Evolutionary conservation across 2,113 vertebrate species (phyloP), one percentile per base, ranked within the genome.

Genomic region (Pavo muticus): DNA sequence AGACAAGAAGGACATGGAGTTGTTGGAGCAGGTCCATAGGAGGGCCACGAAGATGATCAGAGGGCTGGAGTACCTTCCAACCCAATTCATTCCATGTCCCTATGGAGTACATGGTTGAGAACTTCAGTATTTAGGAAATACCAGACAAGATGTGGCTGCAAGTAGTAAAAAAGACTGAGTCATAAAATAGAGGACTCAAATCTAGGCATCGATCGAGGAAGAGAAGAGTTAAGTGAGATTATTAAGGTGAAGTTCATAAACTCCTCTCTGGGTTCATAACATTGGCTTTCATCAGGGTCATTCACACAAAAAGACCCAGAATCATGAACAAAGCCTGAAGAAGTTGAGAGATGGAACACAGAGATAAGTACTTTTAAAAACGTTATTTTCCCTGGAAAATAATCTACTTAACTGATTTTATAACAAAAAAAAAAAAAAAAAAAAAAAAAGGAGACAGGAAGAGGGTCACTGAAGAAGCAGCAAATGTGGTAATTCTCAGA

Each of bases 401-500:
- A 81, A 86, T 88, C 82, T 85, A 29, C 65, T 91, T 84, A 68
- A 64, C 47, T 91, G 39, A 57, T 83, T 42, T 86, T 88, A 47
- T 84, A 10, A 90, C 88, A 83, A 40, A 29, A 88, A 83, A 25
- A 29, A 85, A 83, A 20, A 27, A 85, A 83, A 24, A 25, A 29
- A 86, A 84, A 23, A 30, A 81, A 80, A 19, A 29, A 81, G 71
- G 72, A 80, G 82, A 80, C 50, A 84, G 79, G 45, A 91, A 83
- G 39, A 87, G 4, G 35, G 35, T 95, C 82, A 91, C 69, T 69
- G 75, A 96, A 95, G 72, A 93, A 95, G 68, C n/a, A 93, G 64
- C 1, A 20, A 83, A 45, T 88, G 61, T 90, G 90, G 61, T 92
- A 93, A 88, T 86, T 93, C 85, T 95, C 90, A 95, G 67, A 60